Evolutionary conservation across 1,140 invertebrate species (phyloP).

Genomic region (Halyomorpha halys): DNA sequence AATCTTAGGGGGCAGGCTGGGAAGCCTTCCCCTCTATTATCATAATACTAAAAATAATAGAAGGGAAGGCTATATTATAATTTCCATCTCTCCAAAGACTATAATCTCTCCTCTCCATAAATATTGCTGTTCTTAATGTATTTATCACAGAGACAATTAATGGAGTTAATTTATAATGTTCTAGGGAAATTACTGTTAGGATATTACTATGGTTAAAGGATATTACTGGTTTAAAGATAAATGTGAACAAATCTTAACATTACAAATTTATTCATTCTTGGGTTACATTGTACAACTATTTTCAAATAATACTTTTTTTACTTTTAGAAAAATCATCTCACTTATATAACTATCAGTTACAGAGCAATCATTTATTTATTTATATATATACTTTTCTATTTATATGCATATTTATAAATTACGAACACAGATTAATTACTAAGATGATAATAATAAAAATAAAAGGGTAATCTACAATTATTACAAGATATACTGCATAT

Average conservation of each 20-base stretch:
- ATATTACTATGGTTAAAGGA: too few relatives aligned
- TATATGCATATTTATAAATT: slow-evolving; percentile 1
- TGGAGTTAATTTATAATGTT: too few relatives aligned
- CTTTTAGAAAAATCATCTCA: slow-evolving; percentile 3
- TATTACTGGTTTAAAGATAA: too few relatives aligned
- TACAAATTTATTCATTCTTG: slow-evolving; percentile 12
- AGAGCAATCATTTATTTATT: not conserved
- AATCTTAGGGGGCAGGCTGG: too few relatives aligned
- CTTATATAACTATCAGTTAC: slow-evolving; percentile 12
- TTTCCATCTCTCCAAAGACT: too few relatives aligned
- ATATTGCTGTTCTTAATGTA: too few relatives aligned
- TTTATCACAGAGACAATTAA: too few relatives aligned
- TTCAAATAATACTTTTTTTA: slow-evolving; percentile 11
- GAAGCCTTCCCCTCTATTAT: too few relatives aligned
- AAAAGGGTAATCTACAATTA: slow-evolving; percentile 17
- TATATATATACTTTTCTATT: not conserved
- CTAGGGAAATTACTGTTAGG: too few relatives aligned
- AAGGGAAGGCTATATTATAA: too few relatives aligned
- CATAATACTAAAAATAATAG: too few relatives aligned
- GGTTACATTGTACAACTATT: slow-evolving; percentile 16
- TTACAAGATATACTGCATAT: not conserved
- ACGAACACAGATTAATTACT: slow-evolving; percentile 9
- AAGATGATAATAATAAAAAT: slow-evolving; percentile 13
- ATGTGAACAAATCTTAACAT: not conserved
- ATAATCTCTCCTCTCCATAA: too few relatives aligned